Percentiles rank a stretch among this genome's conserved stretches.
Evolutionary conservation across 2,797 vertebrate genomes (phyloP).

Genomic region (Valencia hispanica): DNA sequence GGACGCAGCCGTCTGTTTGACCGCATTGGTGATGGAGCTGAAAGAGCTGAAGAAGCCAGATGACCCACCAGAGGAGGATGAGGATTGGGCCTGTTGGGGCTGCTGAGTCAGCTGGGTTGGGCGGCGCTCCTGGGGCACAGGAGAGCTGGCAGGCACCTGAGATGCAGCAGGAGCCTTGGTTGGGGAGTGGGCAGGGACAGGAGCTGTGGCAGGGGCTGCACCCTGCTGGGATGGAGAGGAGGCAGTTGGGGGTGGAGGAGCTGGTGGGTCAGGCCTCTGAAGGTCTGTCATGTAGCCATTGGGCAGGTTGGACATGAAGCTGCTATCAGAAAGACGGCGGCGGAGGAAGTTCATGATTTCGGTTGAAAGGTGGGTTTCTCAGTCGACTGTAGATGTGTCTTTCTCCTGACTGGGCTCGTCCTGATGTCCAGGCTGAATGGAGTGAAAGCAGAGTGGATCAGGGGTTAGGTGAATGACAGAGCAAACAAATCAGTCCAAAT

Average conservation of each 20-base stretch:
- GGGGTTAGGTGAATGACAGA: constrained; percentile 62
- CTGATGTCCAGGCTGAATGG: constrained; percentile 29
- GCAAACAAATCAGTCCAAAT: constrained; percentile 45
- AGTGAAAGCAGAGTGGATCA: constrained; percentile 36
- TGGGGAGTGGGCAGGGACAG: constrained; percentile 82
- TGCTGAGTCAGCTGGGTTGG: constrained; percentile 55
- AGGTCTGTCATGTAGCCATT: constrained; percentile 99
- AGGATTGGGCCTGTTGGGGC: constrained; percentile 66
- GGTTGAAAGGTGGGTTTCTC: constrained; percentile 37
- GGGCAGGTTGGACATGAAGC: constrained; percentile 98
- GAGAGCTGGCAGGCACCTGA: constrained; percentile 75
- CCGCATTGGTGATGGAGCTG: constrained; percentile 94
- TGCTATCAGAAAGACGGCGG: constrained; percentile 97
- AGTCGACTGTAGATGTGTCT: constrained; percentile 6
- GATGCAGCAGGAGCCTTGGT: constrained; percentile 77
- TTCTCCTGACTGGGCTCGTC: constrained; percentile 11
- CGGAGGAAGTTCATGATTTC: constrained; percentile 96
- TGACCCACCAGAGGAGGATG: constrained; percentile 67
- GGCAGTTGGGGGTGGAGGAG: constrained; percentile 83
- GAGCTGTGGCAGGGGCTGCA: constrained; percentile 68
- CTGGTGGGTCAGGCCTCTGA: constrained; percentile 92
- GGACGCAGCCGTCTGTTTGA: constrained; percentile 95
- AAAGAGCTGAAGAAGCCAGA: constrained; percentile 97
- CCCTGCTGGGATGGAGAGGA: constrained; percentile 71
- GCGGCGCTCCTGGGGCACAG: constrained; percentile 77